Percentiles rank a stretch among this genome's conserved stretches.
These are phyloP conservation scores for Drosophila maculinotata DNA, from an alignment of 2,888 invertebrate genomes.

Conservation along the genomic window DNA sequence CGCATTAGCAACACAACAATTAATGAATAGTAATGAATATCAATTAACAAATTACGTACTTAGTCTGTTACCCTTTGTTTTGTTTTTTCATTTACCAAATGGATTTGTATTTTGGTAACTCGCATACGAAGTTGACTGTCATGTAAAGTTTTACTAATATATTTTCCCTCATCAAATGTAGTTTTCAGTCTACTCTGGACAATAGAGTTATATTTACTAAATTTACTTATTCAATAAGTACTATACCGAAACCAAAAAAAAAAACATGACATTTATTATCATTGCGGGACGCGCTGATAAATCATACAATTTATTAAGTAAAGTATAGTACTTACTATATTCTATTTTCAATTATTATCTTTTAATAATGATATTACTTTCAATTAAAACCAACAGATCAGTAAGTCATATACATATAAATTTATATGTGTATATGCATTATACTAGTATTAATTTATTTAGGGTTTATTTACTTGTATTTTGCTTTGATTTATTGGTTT, in stretches of 20 bases:
- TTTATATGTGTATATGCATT: constrained; percentile 3
- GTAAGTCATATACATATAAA: constrained; percentile 12
- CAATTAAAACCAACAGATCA: constrained; percentile 9
- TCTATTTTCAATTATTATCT: constrained; percentile 15
- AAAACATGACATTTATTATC: constrained; percentile 43
- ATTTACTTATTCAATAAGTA: constrained; percentile 47
- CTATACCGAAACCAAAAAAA: constrained; percentile 33
- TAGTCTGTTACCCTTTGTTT: constrained; percentile 80
- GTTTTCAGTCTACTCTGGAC: constrained; percentile 54
- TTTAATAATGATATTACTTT: neutral
- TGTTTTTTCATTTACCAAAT: constrained; percentile 56
- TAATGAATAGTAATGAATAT: constrained; percentile 45
- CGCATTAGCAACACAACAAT: constrained; percentile 22
- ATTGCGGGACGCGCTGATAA: constrained; percentile 41
- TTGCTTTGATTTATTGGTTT: constrained; percentile 23
- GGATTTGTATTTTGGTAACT: constrained; percentile 59
- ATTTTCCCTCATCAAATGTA: constrained; percentile 61
- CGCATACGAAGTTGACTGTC: constrained; percentile 56
- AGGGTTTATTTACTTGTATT: constrained; percentile 21
- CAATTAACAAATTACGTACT: constrained; percentile 48
- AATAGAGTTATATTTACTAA: constrained; percentile 35
- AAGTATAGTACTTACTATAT: constrained; percentile 49
- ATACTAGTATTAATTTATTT: constrained; percentile 3
- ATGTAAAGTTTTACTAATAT: constrained; percentile 60
- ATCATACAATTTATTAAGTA: constrained; percentile 51